Evolutionary conservation across 2,113 vertebrate species (phyloP), one percentile per base, ranked within the genome.

Genomic region (Gambusia affinis): DNA sequence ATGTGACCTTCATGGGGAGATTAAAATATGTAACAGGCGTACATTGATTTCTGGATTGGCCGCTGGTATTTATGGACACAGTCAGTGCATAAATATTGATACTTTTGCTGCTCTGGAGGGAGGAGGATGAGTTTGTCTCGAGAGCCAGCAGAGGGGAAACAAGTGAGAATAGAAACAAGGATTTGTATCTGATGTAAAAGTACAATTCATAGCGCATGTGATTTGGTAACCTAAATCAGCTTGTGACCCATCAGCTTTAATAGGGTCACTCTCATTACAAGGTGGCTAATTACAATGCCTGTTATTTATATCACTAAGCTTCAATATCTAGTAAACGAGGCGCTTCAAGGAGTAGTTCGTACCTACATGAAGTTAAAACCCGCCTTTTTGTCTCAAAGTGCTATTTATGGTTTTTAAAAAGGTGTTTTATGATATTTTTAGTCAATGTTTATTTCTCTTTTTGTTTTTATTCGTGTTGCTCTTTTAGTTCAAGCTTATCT

Each of bases 1-100:
- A 90, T 89, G 86, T 91, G 93, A 93, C 91, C 92, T 93, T 93
- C 91, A 92, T 88, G 74, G 79, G 79, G 82, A 91, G 87, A 91
- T 91, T 86, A 87, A 92, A 92, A 91, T 92, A 91, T 91, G 89
- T 84, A 88, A 86, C 86, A 89, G 84, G 69, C 84, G 5, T 85
- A 65, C 83, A 94, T 93, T 93, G 92, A 93, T 93, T 94, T 91
- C 80, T 85, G 66, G 78, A 78, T 85, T 71, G 83, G 83, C 86
- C 64, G 76, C 77, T 89, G 86, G 84, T 91, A 92, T 93, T 92
- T 90, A 92, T 91, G 80, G 84, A 89, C 89, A 89, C 79, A 77
- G 76, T 68, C 78, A 87, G 85, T 90, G 81, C 81, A 93, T 89
- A 88, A 88, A 91, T 91, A 94, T 93, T 88, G 91, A 93, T 93